Conservation (phyloP, 2,888 invertebrate species). For the Tolmerus cingulatus region DNA sequence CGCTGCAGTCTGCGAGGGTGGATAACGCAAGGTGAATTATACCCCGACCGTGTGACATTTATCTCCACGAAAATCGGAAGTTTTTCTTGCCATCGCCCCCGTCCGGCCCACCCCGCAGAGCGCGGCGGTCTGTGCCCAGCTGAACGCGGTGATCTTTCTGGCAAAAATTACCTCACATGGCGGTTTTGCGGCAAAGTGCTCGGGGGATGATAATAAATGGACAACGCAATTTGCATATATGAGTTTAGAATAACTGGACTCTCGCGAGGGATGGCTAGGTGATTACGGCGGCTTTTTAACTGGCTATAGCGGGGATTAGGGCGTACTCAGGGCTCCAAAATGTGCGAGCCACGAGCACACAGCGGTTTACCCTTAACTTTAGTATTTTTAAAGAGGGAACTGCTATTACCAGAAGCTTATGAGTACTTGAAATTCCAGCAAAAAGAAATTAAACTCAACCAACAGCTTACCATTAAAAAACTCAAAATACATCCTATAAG, state of each 20-base stretch:
- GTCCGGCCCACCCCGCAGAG: not conserved
- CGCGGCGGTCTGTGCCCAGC: not conserved
- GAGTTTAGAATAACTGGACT: conserved; percentile 26
- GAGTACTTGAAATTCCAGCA: not conserved
- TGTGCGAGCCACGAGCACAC: not conserved
- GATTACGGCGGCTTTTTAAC: conserved; percentile 18
- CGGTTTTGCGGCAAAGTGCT: conserved; percentile 7
- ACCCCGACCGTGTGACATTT: conserved; percentile 32
- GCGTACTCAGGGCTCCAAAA: not conserved
- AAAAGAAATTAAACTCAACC: not conserved
- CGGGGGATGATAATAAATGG: conserved; percentile 12
- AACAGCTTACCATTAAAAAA: not conserved
- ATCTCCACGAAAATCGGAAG: conserved; percentile 35
- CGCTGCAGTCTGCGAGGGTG: conserved; percentile 32
- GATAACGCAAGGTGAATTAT: conserved; percentile 41
- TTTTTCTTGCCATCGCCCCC: conserved; percentile 1
- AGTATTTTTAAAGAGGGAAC: not conserved
- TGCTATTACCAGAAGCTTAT: not conserved
- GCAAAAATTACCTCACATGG: conserved; percentile 24
- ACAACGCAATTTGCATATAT: conserved; percentile 32
- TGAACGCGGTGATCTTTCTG: not conserved
- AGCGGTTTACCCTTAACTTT: not conserved
- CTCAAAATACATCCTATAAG: too few relatives aligned
- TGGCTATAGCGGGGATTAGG: not conserved
- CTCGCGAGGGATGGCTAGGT: not conserved